Base-by-base conservation (phyloP, 2,113 vertebrate species). In the Pollachius pollachius region DNA sequence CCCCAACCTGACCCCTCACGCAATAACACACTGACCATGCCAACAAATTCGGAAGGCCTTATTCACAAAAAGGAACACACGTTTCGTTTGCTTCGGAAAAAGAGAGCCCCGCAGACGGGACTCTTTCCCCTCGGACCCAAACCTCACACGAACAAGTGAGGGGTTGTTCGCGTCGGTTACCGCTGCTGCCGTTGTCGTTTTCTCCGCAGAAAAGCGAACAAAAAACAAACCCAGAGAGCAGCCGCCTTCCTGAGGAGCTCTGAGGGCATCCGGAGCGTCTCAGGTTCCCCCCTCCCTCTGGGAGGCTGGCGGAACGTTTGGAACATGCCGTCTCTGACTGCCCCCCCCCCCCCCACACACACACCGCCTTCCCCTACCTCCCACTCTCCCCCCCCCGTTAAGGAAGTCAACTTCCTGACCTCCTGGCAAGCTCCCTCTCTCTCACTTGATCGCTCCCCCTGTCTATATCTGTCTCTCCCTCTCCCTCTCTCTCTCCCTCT, bases 261-360 rank as follows among this genome's bases (percentile, higher is more conserved):
- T 4, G 30, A 30, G 30, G 30, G 30, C 30, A 30, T 72, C 69
- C 56, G 67, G 21, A 67, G 56, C 82, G 72, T 48, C 74, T 72
- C 74, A 67, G 13, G 23, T 79, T 81, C 79, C 73, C 73, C 68
- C 1, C 74, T 88, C 80, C 77, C 52, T 71, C 52, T 58, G 70
- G 68, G 76, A 61, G 52, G 71, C 65, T 61, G 63, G 74, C 61
- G 62, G 70, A 69, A 85, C 81, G 65, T 65, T 81, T 77, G 77
- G 84, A 86, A 81, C 76, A 70, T 66, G 19, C 66, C 1, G 60
- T 81, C 73, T 83, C 81, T 15, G 16, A 30, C 64, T 68, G 13
- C 2, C 41, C 52, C 57, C 57, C 25, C 70, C 25, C 64, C 7
- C 27, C 27, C 67, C 18, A 34, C 41, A 57, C 17, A 23, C 62